Evolutionary conservation across 1,140 invertebrate species (phyloP), one percentile per base, ranked within the genome.

Genomic region (Halictus rubicundus): DNA sequence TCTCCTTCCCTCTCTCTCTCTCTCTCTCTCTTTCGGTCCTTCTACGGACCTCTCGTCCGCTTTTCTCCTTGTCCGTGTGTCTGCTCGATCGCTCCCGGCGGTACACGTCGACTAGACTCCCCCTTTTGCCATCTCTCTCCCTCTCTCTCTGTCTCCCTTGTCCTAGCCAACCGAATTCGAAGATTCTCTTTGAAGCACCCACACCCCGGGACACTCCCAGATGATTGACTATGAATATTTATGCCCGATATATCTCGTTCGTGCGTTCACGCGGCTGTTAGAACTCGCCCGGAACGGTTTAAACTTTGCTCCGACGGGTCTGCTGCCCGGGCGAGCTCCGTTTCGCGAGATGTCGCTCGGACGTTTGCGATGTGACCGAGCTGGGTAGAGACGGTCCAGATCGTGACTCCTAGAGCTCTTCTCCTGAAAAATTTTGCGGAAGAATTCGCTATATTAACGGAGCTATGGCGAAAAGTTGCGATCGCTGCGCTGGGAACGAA

Each of bases 21-120:
- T 14, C 64, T 52, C 16, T 16, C 49, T 52, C 7, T 19, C 65
- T 42, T 6, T 23, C 63, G 21, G 16, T 71, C n/a, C 16, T 39
- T 16, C n/a, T 1, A 8, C 57, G 23, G 9, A 3, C 39, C 32
- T 46, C 32, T 68, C 19, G 27, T 82, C 73, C 77, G 81, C 81
- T 86, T 78, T 72, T 63, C 80, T 60, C 57, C 21, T 27, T 69
- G 60, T 68, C 49, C 42, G 21, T 68, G 68, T 59, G 57, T 75
- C 85, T 81, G 68, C 57, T 37, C 63, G 72, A 85, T 63, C 57
- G 83, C 76, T 82, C 69, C 74, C 80, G 77, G 80, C 78, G 83
- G n/a, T 72, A 32, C 76, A 61, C n/a, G 42, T 27, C 68, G 60
- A 23, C 54, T 57, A 57, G 19, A 59, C 49, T 52, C 49, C 19